Conservation (phyloP, 2,888 invertebrate genomes). For the Euphydryas editha region DNA sequence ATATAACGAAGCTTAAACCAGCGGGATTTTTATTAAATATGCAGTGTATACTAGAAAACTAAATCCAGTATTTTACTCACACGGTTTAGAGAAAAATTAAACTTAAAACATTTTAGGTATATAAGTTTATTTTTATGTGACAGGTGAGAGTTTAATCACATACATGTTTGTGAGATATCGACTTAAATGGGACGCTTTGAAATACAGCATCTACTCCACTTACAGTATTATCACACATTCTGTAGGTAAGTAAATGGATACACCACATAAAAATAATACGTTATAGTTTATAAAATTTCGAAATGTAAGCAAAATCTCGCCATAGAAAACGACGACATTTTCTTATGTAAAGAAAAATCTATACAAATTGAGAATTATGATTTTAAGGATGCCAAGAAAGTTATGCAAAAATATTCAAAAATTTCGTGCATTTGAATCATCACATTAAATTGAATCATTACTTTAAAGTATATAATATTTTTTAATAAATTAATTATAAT, state of each 20-base stretch:
- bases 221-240: constrained; percentile 72
- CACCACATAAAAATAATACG: constrained; percentile 10
- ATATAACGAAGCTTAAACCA: constrained; percentile 5
- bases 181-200: constrained; percentile 76
- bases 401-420: no score
- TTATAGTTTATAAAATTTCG: no score
- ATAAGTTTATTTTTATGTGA: constrained; percentile 38
- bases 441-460: no score
- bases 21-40: constrained; percentile 36
- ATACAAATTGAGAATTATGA: no score
- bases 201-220: constrained; percentile 74
- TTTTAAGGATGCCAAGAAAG: no score
- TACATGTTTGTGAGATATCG: constrained; percentile 75
- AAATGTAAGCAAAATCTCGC: no score
- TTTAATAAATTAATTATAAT: no score
- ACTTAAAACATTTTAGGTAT: neutral
- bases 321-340: no score
- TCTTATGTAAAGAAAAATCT: no score
- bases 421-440: no score
- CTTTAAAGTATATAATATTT: no score
- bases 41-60: constrained; percentile 37
- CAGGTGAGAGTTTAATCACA: constrained; percentile 72
- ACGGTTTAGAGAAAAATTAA: constrained; percentile 7
- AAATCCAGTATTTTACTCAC: constrained; percentile 30
- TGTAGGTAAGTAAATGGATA: constrained; percentile 59